Evolutionary conservation across 2,888 invertebrate genomes (phyloP).

Genomic region (Cactoblastis cactorum): DNA sequence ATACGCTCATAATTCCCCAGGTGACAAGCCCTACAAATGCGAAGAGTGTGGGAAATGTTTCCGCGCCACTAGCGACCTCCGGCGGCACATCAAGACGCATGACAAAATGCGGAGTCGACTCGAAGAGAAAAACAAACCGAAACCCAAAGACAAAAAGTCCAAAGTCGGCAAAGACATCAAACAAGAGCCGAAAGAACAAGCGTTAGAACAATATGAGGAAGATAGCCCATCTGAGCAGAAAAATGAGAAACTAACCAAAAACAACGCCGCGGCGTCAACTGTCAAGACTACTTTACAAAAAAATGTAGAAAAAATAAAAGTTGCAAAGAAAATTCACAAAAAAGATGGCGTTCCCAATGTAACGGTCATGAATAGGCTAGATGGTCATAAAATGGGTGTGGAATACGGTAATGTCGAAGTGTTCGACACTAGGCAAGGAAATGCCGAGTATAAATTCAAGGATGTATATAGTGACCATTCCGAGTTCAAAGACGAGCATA

Average conservation of each 20-base stretch:
- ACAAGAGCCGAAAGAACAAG: constrained; percentile 21
- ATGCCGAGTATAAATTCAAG: constrained; percentile 42
- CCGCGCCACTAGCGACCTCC: constrained; percentile 90
- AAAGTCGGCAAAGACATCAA: constrained; percentile 7
- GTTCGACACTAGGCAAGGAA: constrained; percentile 34
- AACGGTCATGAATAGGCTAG: constrained; percentile 36
- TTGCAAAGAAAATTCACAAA: constrained; percentile 18
- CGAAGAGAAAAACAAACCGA: constrained; percentile 32
- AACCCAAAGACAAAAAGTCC: constrained; percentile 2
- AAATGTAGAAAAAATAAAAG: constrained; percentile 28
- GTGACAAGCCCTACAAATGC: constrained; percentile 88
- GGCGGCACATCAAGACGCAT: constrained; percentile 88
- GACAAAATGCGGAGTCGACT: constrained; percentile 46
- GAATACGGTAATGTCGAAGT: constrained; percentile 42
- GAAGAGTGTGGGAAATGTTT: constrained; percentile 89
- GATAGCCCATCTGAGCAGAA: constrained; percentile 12
- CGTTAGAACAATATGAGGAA: constrained; percentile 21
- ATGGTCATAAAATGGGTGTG: constrained; percentile 34
- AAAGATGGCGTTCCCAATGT: constrained; percentile 57
- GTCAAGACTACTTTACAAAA: constrained; percentile 22
- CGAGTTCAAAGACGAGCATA: constrained; percentile 26
- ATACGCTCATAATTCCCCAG: constrained; percentile 46
- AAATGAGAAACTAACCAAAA: not conserved
- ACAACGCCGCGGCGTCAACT: constrained; percentile 17
- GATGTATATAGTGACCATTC: constrained; percentile 37